Conservation (phyloP, 2,888 invertebrate genomes). For the Incurvaria masculella region DNA sequence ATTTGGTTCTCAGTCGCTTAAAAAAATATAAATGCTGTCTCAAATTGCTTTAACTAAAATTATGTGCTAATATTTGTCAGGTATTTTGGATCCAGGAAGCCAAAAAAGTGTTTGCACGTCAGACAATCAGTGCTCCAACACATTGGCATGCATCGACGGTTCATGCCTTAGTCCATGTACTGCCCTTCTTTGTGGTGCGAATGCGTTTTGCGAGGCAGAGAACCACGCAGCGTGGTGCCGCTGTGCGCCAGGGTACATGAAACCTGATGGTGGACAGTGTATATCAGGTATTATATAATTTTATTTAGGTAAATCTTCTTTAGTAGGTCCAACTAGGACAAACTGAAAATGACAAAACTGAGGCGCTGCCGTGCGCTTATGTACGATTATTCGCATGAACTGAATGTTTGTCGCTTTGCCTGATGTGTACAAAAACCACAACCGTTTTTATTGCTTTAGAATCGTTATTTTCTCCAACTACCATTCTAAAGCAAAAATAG, state of each 20-base stretch:
- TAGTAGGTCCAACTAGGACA: no score
- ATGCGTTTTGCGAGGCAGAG: slow-evolving; percentile 85
- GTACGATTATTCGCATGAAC: no score
- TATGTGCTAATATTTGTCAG: slow-evolving; percentile 25
- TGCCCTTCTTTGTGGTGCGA: slow-evolving; percentile 72
- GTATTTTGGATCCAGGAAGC: neutral
- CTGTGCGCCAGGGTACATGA: slow-evolving; percentile 78
- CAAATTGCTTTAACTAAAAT: slow-evolving; percentile 1
- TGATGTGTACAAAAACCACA: no score
- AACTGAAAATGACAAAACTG: no score
- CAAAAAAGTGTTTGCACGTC: slow-evolving; percentile 65
- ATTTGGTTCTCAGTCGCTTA: slow-evolving; percentile 1
- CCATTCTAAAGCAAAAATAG: slow-evolving; percentile 22
- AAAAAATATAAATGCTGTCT: slow-evolving; percentile 3
- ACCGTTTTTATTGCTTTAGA: no score
- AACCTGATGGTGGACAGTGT: slow-evolving; percentile 77
- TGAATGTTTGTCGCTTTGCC: no score
- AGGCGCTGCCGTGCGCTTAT: no score
- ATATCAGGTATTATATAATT: slow-evolving; percentile 62
- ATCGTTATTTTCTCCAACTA: neutral
- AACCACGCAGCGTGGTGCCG: slow-evolving; percentile 88
- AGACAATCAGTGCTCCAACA: slow-evolving; percentile 78
- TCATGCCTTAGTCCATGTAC: slow-evolving; percentile 81
- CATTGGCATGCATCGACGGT: slow-evolving; percentile 73
- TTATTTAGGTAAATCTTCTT: no score